Conservation (phyloP, 2,888 invertebrate species). For the Eupithecia dodoneata region DNA sequence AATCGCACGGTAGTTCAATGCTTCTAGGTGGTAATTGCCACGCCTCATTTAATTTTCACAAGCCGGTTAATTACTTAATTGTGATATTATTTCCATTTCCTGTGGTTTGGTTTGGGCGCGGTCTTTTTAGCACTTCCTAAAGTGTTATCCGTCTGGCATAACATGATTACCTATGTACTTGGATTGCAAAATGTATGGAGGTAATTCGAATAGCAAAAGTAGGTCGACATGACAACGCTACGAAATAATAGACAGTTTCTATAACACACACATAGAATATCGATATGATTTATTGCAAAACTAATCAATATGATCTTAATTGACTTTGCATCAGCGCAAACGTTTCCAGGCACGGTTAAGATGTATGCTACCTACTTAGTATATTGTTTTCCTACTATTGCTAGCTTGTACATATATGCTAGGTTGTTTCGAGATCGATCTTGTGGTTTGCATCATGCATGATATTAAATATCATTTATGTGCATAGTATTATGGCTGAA, state of each 20-base stretch:
- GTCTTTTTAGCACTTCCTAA: background rate
- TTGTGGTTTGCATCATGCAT: slow-evolving; percentile 28
- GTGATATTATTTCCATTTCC: slow-evolving; percentile 16
- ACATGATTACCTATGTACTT: background rate
- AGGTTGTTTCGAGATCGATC: background rate
- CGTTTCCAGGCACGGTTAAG: slow-evolving; percentile 15
- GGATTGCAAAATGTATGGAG: background rate
- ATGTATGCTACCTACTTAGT: slow-evolving; percentile 23
- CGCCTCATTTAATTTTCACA: slow-evolving; percentile 30
- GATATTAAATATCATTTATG: slow-evolving; percentile 28
- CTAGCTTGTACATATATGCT: background rate
- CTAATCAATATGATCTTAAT: background rate
- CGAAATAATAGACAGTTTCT: background rate
- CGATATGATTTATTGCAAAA: background rate
- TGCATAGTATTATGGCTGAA: background rate
- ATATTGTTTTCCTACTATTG: background rate
- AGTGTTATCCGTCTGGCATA: background rate
- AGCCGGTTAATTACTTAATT: slow-evolving; percentile 28
- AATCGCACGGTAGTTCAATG: slow-evolving; percentile 31
- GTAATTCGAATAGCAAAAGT: slow-evolving; percentile 3
- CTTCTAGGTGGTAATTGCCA: slow-evolving; percentile 27
- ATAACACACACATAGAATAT: background rate
- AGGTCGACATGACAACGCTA: background rate
- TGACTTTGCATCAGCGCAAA: slow-evolving; percentile 12
- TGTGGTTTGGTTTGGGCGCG: background rate